Evolutionary conservation across 2,888 invertebrate genomes (phyloP).

Genomic region (Tinea semifulvella): DNA sequence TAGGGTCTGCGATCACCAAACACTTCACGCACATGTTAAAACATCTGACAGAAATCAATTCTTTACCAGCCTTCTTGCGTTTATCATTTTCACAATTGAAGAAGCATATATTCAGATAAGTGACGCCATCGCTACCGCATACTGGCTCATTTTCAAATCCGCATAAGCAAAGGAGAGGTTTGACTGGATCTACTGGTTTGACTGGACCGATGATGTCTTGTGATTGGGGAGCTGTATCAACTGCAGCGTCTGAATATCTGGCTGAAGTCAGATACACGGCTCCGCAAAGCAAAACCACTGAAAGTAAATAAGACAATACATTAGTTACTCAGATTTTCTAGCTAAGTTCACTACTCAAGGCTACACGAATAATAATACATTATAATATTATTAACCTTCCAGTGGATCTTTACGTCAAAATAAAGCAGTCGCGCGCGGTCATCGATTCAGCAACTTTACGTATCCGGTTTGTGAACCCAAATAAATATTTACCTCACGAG

Average conservation of each 20-base stretch:
- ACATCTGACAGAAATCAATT: neutral
- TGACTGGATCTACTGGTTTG: neutral
- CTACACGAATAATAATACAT: no score
- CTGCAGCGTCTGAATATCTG: neutral
- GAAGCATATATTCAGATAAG: neutral
- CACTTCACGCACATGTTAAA: neutral
- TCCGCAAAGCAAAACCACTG: neutral
- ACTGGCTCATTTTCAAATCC: slow-evolving; percentile 8
- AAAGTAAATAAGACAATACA: no score
- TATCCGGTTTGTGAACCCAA: no score
- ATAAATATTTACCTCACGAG: no score
- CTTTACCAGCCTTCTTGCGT: slow-evolving; percentile 15
- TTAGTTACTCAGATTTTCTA: no score
- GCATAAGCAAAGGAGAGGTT: neutral
- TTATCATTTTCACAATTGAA: neutral
- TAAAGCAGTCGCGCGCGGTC: no score
- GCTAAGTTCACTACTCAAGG: no score
- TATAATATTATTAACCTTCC: no score
- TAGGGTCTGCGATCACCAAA: neutral
- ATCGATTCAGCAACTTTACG: no score
- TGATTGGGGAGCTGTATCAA: neutral
- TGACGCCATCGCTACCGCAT: slow-evolving; percentile 2
- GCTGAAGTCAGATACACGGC: neutral
- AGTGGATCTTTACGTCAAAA: no score
- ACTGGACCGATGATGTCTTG: neutral